Conservation (phyloP, 1,140 invertebrate genomes). For the Pseudomyrmex gracilis region DNA sequence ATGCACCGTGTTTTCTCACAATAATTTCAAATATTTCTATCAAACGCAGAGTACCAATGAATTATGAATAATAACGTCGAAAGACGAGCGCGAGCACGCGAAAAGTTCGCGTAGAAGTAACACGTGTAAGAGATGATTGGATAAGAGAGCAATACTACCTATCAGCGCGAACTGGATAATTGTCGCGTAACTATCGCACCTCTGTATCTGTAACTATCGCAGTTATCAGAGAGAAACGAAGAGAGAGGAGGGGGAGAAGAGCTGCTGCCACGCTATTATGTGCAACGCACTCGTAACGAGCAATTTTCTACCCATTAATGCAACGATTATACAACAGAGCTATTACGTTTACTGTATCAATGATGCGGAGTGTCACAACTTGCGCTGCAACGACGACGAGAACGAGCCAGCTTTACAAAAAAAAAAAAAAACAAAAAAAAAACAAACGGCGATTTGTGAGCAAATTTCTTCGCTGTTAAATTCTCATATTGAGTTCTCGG, state of each 20-base stretch:
- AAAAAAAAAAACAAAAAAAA: background rate
- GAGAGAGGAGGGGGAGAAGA: slow-evolving; percentile 2
- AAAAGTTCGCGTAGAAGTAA: slow-evolving; percentile 4
- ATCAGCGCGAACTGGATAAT: slow-evolving; percentile 10
- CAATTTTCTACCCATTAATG: slow-evolving; percentile 61
- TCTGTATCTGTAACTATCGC: slow-evolving; percentile 1
- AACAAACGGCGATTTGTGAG: background rate
- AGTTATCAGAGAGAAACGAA: background rate
- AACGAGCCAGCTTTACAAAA: background rate
- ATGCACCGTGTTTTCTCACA: background rate
- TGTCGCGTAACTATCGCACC: slow-evolving; percentile 23
- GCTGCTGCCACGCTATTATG: slow-evolving; percentile 37
- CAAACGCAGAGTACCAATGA: background rate
- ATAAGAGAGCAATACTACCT: slow-evolving; percentile 5
- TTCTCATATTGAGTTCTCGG: too few relatives aligned
- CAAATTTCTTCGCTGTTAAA: too few relatives aligned
- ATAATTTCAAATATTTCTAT: slow-evolving; percentile 42
- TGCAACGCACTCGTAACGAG: slow-evolving; percentile 45
- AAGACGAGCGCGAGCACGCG: background rate
- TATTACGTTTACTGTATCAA: slow-evolving; percentile 55
- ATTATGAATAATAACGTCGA: slow-evolving; percentile 29
- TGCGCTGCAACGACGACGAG: slow-evolving; percentile 10
- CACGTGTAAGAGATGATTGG: slow-evolving; percentile 19
- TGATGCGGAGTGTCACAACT: slow-evolving; percentile 45
- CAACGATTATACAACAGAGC: slow-evolving; percentile 59